phyloP scores from a whole-genome alignment of 2,113 vertebrate species.

The Pogonocichla stellata region DNA sequence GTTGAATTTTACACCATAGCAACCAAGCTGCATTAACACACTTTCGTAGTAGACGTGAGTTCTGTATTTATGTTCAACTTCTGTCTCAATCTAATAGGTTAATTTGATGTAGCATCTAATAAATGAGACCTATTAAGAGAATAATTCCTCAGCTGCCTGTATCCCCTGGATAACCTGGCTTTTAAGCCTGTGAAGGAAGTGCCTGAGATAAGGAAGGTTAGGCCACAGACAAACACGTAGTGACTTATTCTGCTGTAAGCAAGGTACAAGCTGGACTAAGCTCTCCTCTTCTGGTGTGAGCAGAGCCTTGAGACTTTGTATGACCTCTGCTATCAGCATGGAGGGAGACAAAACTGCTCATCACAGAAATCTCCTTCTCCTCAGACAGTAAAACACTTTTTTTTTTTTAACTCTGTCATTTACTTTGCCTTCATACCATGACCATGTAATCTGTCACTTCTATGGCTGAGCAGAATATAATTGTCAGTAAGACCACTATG shows the following conservation, averaged over 20 bases:
- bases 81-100: not conserved
- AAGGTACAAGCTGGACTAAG: not conserved
- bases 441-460: not conserved
- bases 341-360: not conserved
- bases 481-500: fast-evolving
- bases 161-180: not conserved
- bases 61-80: not conserved
- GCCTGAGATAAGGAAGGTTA: not conserved
- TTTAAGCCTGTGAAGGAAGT: not conserved
- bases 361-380: not conserved
- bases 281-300: not conserved
- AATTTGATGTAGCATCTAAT: not conserved
- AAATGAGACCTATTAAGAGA: not conserved
- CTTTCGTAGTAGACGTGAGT: not conserved
- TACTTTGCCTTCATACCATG: not conserved
- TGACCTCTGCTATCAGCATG: not conserved
- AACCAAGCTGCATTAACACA: not conserved
- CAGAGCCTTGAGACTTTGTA: not conserved
- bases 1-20: not conserved
- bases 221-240: not conserved
- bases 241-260: not conserved
- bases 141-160: not conserved
- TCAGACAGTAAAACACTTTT: not conserved
- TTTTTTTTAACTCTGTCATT: not conserved
- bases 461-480: not conserved